Conservation (phyloP, 2,888 invertebrate species). For the Limnephilus marmoratus region DNA sequence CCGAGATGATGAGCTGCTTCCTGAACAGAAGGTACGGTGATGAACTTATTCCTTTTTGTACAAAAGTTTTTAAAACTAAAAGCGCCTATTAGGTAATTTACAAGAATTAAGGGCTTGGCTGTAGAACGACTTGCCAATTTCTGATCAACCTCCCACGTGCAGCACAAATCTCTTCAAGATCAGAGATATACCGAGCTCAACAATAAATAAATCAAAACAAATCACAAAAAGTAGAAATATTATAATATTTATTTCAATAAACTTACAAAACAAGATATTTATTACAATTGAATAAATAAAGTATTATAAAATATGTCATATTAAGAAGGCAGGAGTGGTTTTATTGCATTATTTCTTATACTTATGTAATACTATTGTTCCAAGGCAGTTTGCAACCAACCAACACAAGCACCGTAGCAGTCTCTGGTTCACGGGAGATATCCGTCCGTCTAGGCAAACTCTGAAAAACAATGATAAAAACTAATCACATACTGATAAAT, state of each 20-base stretch:
- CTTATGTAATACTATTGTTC: conserved; percentile 6
- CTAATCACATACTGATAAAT: not conserved
- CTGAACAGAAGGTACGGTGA: too few relatives aligned
- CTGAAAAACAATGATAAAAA: not conserved
- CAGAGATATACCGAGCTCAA: not conserved
- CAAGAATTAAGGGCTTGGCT: too few relatives aligned
- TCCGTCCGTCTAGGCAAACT: not conserved
- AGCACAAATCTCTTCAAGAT: not conserved
- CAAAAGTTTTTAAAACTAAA: too few relatives aligned
- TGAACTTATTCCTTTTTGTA: too few relatives aligned
- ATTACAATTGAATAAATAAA: conserved; percentile 48
- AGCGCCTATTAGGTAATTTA: too few relatives aligned
- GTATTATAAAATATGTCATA: conserved; percentile 44
- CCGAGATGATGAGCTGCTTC: too few relatives aligned
- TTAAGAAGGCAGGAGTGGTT: conserved; percentile 39
- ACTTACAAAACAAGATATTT: conserved; percentile 11
- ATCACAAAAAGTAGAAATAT: conserved; percentile 13
- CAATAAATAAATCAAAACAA: not conserved
- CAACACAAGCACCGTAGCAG: conserved; percentile 31
- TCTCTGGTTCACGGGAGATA: not conserved
- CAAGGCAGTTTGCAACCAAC: conserved; percentile 29
- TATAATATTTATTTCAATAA: conserved; percentile 8
- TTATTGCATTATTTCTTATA: conserved; percentile 11
- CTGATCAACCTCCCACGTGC: too few relatives aligned
- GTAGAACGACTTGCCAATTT: too few relatives aligned